A percentile compares a stretch with the other conserved stretches of the same genome.
These are phyloP conservation scores for Pelodiscus sinensis DNA, from an alignment of 2,113 vertebrate genomes.

Conservation along the genomic window DNA sequence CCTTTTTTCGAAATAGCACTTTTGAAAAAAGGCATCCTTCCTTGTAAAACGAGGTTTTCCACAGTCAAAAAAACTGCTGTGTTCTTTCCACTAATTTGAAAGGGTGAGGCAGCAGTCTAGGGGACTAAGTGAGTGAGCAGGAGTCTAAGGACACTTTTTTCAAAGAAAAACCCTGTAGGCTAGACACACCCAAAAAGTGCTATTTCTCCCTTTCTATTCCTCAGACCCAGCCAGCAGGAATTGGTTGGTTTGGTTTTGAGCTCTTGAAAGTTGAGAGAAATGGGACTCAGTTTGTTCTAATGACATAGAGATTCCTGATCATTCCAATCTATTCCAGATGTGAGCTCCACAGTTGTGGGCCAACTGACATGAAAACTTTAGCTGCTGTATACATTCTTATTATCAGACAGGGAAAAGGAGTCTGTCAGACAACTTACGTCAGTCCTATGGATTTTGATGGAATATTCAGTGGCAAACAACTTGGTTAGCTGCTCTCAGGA, in stretches of 20 bases:
- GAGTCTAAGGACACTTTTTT: no score
- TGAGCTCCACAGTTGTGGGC: conserved; percentile 1
- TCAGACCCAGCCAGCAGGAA: not conserved
- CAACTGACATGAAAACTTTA: conserved; percentile 40
- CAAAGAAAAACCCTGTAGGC: no score
- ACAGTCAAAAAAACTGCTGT: no score
- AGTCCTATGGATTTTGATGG: conserved; percentile 19
- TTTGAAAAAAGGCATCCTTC: no score
- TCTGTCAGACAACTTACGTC: conserved; percentile 54
- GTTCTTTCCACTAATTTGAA: no score
- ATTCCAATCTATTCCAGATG: conserved; percentile 60
- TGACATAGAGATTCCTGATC: conserved; percentile 45
- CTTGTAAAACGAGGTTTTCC: no score
- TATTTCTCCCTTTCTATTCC: conserved; percentile 38
- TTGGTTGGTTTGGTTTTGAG: not conserved
- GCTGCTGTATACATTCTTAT: conserved; percentile 58
- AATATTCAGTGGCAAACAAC: conserved; percentile 16
- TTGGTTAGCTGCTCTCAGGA: conserved; percentile 10
- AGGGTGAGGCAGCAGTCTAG: no score
- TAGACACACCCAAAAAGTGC: not conserved
- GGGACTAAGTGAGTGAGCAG: no score
- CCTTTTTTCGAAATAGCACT: no score
- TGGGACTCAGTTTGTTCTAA: conserved; percentile 31
- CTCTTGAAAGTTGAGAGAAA: not conserved
- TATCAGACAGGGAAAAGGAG: not conserved